These are phyloP conservation scores for Amphipoea lucens DNA, from an alignment of 2,888 invertebrate genomes.

Conservation along the genomic window DNA sequence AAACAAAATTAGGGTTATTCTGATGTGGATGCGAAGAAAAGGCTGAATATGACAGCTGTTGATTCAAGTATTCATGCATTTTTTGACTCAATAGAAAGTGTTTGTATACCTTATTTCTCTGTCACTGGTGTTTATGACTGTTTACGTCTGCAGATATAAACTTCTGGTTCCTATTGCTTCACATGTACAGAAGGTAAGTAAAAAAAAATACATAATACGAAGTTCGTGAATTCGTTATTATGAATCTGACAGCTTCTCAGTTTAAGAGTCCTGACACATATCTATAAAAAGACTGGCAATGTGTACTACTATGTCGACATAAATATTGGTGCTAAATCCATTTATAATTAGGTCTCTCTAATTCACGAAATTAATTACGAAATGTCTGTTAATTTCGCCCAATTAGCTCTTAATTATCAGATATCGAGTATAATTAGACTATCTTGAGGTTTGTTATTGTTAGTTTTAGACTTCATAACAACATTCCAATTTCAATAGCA, in stretches of 20 bases:
- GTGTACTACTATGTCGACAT: background rate
- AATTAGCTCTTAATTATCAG: slow-evolving; percentile 26
- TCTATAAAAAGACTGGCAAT: background rate
- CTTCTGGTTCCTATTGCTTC: background rate
- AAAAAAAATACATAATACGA: background rate
- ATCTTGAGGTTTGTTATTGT: slow-evolving; percentile 18
- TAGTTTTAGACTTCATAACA: background rate
- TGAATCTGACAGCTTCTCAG: background rate
- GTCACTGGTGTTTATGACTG: background rate
- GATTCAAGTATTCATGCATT: slow-evolving; percentile 21
- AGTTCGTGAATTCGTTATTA: background rate
- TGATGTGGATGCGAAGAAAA: background rate
- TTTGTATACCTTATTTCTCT: background rate
- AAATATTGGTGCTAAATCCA: slow-evolving; percentile 20
- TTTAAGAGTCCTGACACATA: background rate
- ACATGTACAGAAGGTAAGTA: too few species aligned
- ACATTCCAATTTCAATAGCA: background rate
- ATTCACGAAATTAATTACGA: slow-evolving; percentile 21
- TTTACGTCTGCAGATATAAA: background rate
- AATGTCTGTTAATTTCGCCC: slow-evolving; percentile 27
- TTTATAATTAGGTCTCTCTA: slow-evolving; percentile 21
- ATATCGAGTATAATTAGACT: slow-evolving; percentile 32
- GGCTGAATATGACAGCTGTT: background rate
- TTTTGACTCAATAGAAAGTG: background rate
- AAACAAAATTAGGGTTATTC: slow-evolving; percentile 50